phyloP scores from a whole-genome alignment of 2,797 vertebrate genomes.

The Pyrocephalus nanus region DNA sequence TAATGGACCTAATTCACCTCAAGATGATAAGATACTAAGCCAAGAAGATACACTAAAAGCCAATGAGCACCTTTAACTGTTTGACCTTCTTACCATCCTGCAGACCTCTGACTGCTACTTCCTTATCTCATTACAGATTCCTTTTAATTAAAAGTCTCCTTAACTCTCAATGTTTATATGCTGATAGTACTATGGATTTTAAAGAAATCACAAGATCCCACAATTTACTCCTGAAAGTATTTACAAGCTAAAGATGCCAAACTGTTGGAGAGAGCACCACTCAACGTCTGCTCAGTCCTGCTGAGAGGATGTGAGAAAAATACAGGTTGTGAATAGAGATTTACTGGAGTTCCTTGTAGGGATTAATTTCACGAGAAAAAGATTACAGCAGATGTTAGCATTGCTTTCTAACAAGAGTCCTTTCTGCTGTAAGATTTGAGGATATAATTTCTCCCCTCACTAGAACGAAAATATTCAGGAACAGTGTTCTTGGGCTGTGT shows the following conservation, averaged over 20 bases:
- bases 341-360: not conserved
- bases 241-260: not conserved
- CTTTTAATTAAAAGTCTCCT: not conserved
- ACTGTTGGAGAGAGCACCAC: not conserved
- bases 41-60: not conserved
- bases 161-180: not conserved
- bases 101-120: not conserved
- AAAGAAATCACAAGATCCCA: not conserved
- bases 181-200: not conserved
- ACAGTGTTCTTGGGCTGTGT: accelerated
- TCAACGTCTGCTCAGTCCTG: not conserved
- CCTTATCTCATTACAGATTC: not conserved
- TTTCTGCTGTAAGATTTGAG: not conserved
- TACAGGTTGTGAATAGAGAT: not conserved
- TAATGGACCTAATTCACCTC: not conserved
- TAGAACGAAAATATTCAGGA: not conserved
- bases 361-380: conserved; percentile 3
- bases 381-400: not conserved
- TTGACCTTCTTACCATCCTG: not conserved
- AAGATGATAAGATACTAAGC: not conserved
- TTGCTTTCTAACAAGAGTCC: not conserved
- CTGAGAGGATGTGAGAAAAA: not conserved
- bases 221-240: not conserved
- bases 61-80: not conserved
- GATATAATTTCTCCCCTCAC: not conserved